phyloP scores from a whole-genome alignment of 2,797 vertebrate species.

The Clarias platycephalus region DNA sequence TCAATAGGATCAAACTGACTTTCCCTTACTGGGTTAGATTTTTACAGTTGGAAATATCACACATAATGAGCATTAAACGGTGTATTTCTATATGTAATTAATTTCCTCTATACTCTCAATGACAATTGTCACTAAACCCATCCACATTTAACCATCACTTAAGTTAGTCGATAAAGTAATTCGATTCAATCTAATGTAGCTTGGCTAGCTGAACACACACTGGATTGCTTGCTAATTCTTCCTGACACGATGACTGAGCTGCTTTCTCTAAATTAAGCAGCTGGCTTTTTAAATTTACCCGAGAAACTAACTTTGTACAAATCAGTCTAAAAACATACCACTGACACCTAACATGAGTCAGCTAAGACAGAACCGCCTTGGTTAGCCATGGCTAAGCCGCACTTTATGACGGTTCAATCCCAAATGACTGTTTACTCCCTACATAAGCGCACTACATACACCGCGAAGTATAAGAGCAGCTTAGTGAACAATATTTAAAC shows the following conservation, averaged over 20 bases:
- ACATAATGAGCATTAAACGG: not conserved
- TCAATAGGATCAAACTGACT: not conserved
- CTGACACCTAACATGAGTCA: conserved; percentile 8
- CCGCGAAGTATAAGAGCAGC: not conserved
- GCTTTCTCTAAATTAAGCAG: not conserved
- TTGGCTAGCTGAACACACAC: not conserved
- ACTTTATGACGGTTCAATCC: conserved; percentile 12
- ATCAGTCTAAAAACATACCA: not conserved
- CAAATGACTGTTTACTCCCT: not conserved
- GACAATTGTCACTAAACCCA: not conserved
- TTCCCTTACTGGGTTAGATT: not conserved
- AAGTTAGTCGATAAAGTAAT: not conserved
- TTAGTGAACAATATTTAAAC: not conserved
- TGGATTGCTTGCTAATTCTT: not conserved
- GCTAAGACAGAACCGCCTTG: not conserved
- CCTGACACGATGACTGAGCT: not conserved
- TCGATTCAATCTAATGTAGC: not conserved
- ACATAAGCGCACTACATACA: not conserved
- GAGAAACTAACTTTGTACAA: not conserved
- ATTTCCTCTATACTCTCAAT: too few relatives aligned
- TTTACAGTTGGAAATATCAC: not conserved
- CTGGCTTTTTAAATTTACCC: not conserved
- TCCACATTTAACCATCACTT: not conserved
- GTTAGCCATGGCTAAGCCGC: not conserved
- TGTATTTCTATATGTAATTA: too few relatives aligned